Evolutionary conservation across 1,140 invertebrate genomes (phyloP).

Genomic region (Eriosoma lanigerum): DNA sequence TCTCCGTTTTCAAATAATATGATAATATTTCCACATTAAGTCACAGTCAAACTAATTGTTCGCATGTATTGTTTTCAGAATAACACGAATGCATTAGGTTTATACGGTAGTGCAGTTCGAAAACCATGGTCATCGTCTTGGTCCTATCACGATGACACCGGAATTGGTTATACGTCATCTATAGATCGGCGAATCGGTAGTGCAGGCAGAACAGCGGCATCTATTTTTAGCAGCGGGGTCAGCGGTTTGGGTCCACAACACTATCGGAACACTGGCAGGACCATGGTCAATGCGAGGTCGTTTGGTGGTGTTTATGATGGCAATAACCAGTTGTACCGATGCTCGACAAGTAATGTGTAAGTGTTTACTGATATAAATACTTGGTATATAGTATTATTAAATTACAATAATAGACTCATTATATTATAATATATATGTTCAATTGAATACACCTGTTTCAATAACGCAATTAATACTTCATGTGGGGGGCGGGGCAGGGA

Average conservation of each 20-base stretch:
- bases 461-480: too few species aligned
- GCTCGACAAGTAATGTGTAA: slow-evolving; percentile 36
- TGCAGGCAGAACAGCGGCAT: not conserved
- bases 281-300: not conserved
- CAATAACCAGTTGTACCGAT: slow-evolving; percentile 1
- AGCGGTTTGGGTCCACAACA: not conserved
- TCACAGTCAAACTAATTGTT: not conserved
- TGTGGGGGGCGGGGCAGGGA: too few species aligned
- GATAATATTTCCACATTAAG: too few species aligned
- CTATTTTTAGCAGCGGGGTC: not conserved
- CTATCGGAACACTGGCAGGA: not conserved
- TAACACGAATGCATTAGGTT: not conserved
- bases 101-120: not conserved
- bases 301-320: slow-evolving; percentile 21
- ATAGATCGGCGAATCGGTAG: not conserved
- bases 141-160: slow-evolving; percentile 17
- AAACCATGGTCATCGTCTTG: slow-evolving; percentile 9
- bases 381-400: too few species aligned
- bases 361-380: not conserved
- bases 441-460: too few species aligned
- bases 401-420: too few species aligned
- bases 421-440: too few species aligned
- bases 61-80: not conserved
- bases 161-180: slow-evolving; percentile 1
- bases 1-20: too few species aligned